These are phyloP conservation scores for Melanostoma scalare DNA, from an alignment of 2,888 invertebrate species.

Conservation along the genomic window DNA sequence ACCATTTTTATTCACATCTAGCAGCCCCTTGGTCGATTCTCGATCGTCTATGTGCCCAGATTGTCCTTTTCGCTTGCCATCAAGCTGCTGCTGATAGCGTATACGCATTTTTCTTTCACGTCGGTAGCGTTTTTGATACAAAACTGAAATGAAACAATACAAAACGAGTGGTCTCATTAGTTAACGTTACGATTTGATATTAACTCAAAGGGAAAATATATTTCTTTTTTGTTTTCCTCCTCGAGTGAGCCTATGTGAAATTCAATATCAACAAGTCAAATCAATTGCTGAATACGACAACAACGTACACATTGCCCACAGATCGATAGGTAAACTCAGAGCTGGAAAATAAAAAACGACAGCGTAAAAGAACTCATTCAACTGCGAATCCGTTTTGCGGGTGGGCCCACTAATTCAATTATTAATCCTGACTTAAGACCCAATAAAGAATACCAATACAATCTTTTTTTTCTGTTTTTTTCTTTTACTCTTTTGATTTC, in stretches of 20 bases:
- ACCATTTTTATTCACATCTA: conserved; percentile 90
- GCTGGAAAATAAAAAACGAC: conserved; percentile 25
- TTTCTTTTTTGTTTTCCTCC: conserved; percentile 28
- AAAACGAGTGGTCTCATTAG: conserved; percentile 25
- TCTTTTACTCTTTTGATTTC: conserved; percentile 62
- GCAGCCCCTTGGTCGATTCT: conserved; percentile 78
- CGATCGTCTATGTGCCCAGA: conserved; percentile 89
- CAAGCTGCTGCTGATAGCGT: conserved; percentile 92
- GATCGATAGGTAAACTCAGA: conserved; percentile 10
- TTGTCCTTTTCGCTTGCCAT: conserved; percentile 87
- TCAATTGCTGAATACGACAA: conserved; percentile 60
- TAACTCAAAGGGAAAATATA: conserved; percentile 48
- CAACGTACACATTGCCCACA: conserved; percentile 43
- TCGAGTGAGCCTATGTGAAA: conserved; percentile 67
- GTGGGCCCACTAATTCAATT: conserved; percentile 79
- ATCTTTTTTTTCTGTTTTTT: not conserved
- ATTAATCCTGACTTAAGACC: conserved; percentile 76
- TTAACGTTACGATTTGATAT: conserved; percentile 51
- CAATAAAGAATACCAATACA: conserved; percentile 48
- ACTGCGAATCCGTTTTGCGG: conserved; percentile 80
- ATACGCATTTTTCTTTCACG: conserved; percentile 92
- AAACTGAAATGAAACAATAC: conserved; percentile 84
- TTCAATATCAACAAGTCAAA: conserved; percentile 73
- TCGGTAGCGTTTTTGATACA: conserved; percentile 94
- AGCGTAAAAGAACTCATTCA: conserved; percentile 74